Evolutionary conservation across 2,113 vertebrate genomes (phyloP).

Genomic region (Formicarius rufipectus): DNA sequence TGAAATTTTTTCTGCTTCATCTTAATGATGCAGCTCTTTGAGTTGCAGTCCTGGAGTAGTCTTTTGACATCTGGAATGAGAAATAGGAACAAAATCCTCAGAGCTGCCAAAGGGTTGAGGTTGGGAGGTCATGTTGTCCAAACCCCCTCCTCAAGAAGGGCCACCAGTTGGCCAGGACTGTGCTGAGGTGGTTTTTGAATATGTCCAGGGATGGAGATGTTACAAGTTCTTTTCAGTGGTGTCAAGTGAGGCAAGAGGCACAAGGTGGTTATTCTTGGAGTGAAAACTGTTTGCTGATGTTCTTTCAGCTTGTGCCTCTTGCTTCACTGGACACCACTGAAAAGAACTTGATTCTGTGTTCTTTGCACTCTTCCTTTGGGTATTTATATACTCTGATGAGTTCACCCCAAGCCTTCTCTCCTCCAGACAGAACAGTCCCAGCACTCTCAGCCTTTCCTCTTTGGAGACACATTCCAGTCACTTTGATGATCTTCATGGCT

Average conservation of each 20-base stretch:
- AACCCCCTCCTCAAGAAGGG: background rate
- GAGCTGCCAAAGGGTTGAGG: background rate
- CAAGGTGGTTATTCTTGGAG: background rate
- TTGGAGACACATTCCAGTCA: rapidly evolving
- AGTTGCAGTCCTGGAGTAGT: background rate
- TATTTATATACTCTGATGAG: background rate
- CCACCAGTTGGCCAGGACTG: background rate
- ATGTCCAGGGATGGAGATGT: background rate
- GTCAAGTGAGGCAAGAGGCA: too few relatives aligned
- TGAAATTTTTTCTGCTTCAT: background rate
- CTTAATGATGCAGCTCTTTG: background rate
- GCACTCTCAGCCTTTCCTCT: background rate
- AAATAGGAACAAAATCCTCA: background rate
- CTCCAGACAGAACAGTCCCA: background rate
- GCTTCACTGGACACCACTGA: background rate
- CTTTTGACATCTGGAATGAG: background rate
- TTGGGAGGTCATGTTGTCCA: background rate
- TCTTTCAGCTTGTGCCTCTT: background rate
- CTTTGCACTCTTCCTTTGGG: background rate
- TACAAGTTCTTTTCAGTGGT: too few relatives aligned
- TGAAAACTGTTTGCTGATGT: background rate
- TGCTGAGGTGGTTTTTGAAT: background rate
- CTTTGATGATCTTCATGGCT: background rate
- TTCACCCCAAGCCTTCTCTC: background rate
- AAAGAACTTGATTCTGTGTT: background rate